Evolutionary conservation across 2,113 vertebrate genomes (phyloP).

Genomic region (Dicentrarchus labrax): DNA sequence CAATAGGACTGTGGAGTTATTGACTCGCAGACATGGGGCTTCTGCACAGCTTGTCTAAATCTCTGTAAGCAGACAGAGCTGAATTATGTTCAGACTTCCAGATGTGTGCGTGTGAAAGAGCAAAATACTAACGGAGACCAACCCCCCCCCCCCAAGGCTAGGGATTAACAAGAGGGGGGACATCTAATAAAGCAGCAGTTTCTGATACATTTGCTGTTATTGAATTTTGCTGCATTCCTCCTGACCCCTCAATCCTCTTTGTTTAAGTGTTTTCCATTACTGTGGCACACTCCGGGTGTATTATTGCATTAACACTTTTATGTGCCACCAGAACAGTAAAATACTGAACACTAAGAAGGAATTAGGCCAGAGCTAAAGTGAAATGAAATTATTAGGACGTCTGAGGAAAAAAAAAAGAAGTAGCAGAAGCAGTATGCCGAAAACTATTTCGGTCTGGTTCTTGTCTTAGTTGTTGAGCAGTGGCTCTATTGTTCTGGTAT

Average conservation of each 20-base stretch:
- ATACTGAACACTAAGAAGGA: slow-evolving; percentile 60
- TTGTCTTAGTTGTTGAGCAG: slow-evolving; percentile 67
- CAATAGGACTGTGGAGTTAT: slow-evolving; percentile 72
- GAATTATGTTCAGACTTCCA: slow-evolving; percentile 67
- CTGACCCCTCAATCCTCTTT: slow-evolving; percentile 68
- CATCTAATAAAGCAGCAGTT: slow-evolving; percentile 52
- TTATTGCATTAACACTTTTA: slow-evolving; percentile 73
- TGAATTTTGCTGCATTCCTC: slow-evolving; percentile 66
- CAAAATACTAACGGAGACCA: slow-evolving; percentile 26
- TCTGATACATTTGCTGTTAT: slow-evolving; percentile 64
- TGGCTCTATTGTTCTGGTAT: slow-evolving; percentile 74
- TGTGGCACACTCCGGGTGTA: slow-evolving; percentile 44
- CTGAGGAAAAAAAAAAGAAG: slow-evolving; percentile 47
- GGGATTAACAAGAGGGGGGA: slow-evolving; percentile 56
- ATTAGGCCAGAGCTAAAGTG: slow-evolving; percentile 68
- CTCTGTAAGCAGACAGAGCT: slow-evolving; percentile 70
- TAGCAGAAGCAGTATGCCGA: slow-evolving; percentile 43
- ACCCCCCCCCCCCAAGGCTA: slow-evolving; percentile 17
- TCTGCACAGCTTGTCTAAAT: slow-evolving; percentile 66
- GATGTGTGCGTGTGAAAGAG: slow-evolving; percentile 42
- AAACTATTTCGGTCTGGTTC: slow-evolving; percentile 74
- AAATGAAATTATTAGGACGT: slow-evolving; percentile 74
- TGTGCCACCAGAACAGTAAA: slow-evolving; percentile 66
- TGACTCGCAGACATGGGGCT: slow-evolving; percentile 65
- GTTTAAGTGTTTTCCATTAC: slow-evolving; percentile 76